Conservation (phyloP, 2,113 vertebrate genomes). For the Procavia capensis region DNA sequence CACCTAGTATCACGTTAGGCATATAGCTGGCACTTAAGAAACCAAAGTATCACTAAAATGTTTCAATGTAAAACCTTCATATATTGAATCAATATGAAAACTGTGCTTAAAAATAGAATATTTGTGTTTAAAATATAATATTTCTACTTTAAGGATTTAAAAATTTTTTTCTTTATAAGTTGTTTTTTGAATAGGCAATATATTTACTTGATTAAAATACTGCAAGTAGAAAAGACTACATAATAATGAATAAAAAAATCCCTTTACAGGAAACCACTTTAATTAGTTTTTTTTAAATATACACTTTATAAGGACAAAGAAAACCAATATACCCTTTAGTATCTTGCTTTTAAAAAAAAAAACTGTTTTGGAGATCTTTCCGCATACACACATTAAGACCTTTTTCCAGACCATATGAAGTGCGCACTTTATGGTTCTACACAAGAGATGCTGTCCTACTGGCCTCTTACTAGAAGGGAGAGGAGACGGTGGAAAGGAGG, state of each 20-base stretch:
- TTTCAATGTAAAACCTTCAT: neutral
- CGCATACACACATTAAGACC: neutral
- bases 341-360: neutral
- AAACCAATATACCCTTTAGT: neutral
- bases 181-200: neutral
- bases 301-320: neutral
- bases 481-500: too few species aligned
- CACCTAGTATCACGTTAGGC: neutral
- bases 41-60: slow-evolving; percentile 11
- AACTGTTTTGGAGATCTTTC: neutral
- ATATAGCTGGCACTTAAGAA: neutral
- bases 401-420: too few species aligned
- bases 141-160: neutral
- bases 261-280: slow-evolving; percentile 1
- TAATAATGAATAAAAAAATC: neutral
- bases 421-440: too few species aligned
- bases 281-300: neutral
- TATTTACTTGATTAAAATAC: neutral
- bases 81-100: neutral
- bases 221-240: neutral
- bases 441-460: too few species aligned
- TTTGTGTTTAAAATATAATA: neutral
- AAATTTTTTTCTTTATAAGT: neutral
- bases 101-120: too few species aligned
- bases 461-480: too few species aligned